Evolutionary conservation across 2,888 invertebrate species (phyloP).

Genomic region (Archips xylosteana): DNA sequence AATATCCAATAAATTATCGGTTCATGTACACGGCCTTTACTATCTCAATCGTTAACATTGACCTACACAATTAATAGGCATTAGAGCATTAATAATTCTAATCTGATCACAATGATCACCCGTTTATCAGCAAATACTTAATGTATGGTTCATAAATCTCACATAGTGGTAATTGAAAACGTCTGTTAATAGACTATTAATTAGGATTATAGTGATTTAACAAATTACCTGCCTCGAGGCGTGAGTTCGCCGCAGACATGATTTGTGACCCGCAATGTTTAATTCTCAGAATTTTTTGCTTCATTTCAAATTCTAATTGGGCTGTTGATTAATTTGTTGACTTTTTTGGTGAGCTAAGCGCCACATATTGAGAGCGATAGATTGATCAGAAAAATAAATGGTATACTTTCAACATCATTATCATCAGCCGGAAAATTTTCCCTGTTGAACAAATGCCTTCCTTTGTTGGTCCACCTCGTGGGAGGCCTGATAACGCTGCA

Average conservation of each 20-base stretch:
- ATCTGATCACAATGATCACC: conserved; percentile 64
- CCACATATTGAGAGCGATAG: background rate
- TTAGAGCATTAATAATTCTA: conserved; percentile 58
- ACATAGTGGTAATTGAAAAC: conserved; percentile 77
- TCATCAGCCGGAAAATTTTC: too few species aligned
- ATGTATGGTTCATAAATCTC: conserved; percentile 72
- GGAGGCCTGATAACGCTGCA: too few species aligned
- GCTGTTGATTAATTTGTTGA: conserved; percentile 14
- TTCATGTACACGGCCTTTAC: conserved; percentile 26
- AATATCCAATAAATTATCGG: conserved; percentile 19
- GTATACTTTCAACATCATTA: too few species aligned
- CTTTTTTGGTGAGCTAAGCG: background rate
- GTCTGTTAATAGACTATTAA: conserved; percentile 80
- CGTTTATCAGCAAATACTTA: conserved; percentile 68
- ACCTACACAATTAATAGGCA: conserved; percentile 43
- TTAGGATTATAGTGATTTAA: conserved; percentile 77
- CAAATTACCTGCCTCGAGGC: conserved; percentile 68
- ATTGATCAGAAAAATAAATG: too few species aligned
- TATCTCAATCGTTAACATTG: conserved; percentile 39
- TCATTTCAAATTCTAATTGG: conserved; percentile 23
- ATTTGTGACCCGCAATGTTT: conserved; percentile 36
- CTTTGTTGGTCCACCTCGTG: too few species aligned
- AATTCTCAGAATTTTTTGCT: conserved; percentile 14
- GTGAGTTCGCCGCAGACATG: conserved; percentile 47
- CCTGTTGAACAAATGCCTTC: too few species aligned